Percentiles rank a stretch among this genome's conserved stretches.
phyloP scores from a whole-genome alignment of 1,140 invertebrate species.

The Acromyrmex echinatior region DNA sequence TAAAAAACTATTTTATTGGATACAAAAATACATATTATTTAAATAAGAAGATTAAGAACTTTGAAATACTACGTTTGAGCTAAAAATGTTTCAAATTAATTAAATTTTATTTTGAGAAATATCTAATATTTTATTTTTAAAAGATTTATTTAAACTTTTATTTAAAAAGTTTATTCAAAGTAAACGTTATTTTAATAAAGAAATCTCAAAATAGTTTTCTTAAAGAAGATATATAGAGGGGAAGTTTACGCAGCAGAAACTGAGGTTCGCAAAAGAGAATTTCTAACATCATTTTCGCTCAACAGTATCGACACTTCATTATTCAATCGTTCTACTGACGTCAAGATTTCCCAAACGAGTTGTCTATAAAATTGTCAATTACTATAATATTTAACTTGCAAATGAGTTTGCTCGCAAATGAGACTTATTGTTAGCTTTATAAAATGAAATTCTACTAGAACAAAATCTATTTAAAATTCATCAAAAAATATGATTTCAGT shows the following conservation, averaged over 20 bases:
- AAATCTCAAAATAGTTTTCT: conserved; percentile 13
- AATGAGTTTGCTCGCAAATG: conserved; percentile 4
- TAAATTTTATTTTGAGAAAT: neutral
- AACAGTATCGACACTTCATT: conserved; percentile 36
- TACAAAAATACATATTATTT: neutral
- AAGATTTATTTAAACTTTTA: conserved; percentile 22
- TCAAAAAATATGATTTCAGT: neutral
- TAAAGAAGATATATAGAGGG: conserved; percentile 17
- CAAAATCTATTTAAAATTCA: conserved; percentile 4
- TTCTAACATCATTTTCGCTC: conserved; percentile 24
- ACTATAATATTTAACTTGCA: conserved; percentile 4
- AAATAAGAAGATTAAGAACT: neutral
- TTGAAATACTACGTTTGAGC: conserved; percentile 11
- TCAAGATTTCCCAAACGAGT: conserved; percentile 3
- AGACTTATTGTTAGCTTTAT: neutral
- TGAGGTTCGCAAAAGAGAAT: conserved; percentile 34
- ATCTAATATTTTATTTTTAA: conserved; percentile 6
- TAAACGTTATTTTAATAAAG: conserved; percentile 24
- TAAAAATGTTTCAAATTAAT: neutral
- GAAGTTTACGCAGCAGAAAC: conserved; percentile 2
- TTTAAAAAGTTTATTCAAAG: conserved; percentile 21
- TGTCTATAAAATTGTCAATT: conserved; percentile 26
- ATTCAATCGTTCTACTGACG: conserved; percentile 28
- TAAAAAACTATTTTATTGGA: neutral
- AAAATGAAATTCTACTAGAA: neutral